Conservation (phyloP, 64 coral and sea anemone species). For the Hydrozoanthus tunicans region DNA sequence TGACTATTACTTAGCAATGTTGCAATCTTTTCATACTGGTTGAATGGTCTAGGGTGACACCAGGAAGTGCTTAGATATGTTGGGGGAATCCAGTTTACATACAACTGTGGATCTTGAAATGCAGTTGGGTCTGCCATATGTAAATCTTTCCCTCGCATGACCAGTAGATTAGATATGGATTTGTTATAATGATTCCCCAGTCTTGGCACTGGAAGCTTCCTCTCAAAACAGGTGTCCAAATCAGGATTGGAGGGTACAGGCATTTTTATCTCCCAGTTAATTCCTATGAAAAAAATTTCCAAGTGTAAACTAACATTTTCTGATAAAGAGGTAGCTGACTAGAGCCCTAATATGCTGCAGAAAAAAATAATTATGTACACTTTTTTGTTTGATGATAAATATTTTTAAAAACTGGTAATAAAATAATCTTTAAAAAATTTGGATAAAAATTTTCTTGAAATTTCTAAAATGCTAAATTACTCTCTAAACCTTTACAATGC, state of each 20-base stretch:
- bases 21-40: conserved; percentile 88
- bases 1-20: conserved; percentile 96
- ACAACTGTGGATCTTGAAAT: conserved; percentile 75
- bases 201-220: conserved; percentile 38
- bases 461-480: too few relatives aligned
- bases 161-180: conserved; percentile 79
- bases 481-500: too few relatives aligned
- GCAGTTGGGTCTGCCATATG: conserved; percentile 68
- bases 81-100: conserved; percentile 82
- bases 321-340: too few relatives aligned
- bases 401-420: too few relatives aligned
- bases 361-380: too few relatives aligned
- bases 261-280: conserved; percentile 93
- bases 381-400: too few relatives aligned
- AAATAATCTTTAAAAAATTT: too few relatives aligned
- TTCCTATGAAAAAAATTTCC: conserved; percentile 59
- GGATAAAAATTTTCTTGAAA: too few relatives aligned
- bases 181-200: conserved; percentile 79
- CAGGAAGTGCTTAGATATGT: conserved; percentile 30
- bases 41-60: conserved; percentile 91
- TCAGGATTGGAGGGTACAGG: conserved; percentile 62
- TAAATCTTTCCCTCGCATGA: conserved; percentile 90
- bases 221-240: conserved; percentile 28
- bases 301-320: not conserved
- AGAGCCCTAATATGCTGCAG: too few relatives aligned